Conservation (phyloP, 2,113 vertebrate species). For the Sigmodon hispidus region DNA sequence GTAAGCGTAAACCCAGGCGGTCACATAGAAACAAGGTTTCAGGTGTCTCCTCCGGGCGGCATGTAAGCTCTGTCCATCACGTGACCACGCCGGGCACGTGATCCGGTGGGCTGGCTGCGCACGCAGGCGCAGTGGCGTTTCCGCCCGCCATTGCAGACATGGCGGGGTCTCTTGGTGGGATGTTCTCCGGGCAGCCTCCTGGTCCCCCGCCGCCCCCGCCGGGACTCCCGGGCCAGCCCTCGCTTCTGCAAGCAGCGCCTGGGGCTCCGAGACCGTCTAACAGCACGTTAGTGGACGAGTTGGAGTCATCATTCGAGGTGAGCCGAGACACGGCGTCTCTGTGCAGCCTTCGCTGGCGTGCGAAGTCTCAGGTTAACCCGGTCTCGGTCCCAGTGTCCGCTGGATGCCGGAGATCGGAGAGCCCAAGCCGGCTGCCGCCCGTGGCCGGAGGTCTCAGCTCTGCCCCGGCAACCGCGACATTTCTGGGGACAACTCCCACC, state of each 20-base stretch:
- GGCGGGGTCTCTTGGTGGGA: constrained; percentile 90
- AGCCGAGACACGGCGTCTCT: fast-evolving
- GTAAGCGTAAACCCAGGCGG: no score
- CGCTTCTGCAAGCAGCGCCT: constrained; percentile 86
- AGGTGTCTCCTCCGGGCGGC: fast-evolving
- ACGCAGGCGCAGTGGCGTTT: not conserved
- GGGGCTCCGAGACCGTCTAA: constrained; percentile 82
- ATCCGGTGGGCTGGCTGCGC: not conserved
- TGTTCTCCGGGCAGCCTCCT: constrained; percentile 88
- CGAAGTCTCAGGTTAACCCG: not conserved
- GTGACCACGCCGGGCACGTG: no score
- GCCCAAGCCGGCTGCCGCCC: not conserved
- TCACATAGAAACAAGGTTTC: not conserved
- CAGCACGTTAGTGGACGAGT: constrained; percentile 94
- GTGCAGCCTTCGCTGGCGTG: not conserved
- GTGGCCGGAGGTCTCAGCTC: not conserved
- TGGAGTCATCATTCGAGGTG: constrained; percentile 97
- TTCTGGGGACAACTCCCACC: not conserved
- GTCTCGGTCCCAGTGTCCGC: not conserved
- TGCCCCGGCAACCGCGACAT: not conserved
- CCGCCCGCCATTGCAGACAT: constrained; percentile 45
- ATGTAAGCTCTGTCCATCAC: fast-evolving
- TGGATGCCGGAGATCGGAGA: not conserved
- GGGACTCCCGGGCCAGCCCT: constrained; percentile 86
- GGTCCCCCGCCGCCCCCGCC: constrained; percentile 82